These are phyloP conservation scores for Dromas ardeola DNA, from an alignment of 2,113 vertebrate species.

Conservation along the genomic window DNA sequence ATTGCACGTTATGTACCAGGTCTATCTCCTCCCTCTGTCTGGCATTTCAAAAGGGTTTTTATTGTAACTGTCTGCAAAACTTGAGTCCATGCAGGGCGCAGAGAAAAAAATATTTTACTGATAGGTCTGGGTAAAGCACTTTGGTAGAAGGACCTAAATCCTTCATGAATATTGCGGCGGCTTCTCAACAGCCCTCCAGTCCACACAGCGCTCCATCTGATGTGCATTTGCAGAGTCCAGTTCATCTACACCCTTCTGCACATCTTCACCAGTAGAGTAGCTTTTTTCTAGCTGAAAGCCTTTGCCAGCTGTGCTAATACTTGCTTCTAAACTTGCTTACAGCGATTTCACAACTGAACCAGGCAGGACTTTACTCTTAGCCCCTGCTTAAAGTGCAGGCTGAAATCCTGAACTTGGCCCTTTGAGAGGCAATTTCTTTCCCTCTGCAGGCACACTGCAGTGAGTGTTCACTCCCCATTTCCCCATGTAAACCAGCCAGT, in stretches of 20 bases:
- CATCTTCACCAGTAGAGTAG: not conserved
- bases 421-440: conserved; percentile 35
- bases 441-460: not conserved
- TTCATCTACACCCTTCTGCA: not conserved
- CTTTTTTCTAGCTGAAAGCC: conserved; percentile 42
- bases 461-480: not conserved
- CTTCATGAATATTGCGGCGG: not conserved
- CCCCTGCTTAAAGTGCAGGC: conserved; percentile 22
- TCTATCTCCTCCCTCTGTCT: conserved; percentile 6
- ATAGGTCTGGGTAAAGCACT: not conserved
- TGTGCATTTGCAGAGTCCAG: not conserved
- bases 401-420: conserved; percentile 37
- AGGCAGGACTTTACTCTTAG: conserved; percentile 55
- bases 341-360: conserved; percentile 55
- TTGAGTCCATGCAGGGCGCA: not conserved
- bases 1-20: not conserved
- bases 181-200: not conserved
- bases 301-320: conserved; percentile 42
- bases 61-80: not conserved
- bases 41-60: not conserved
- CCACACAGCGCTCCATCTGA: not conserved
- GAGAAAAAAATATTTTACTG: not conserved
- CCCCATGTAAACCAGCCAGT: not conserved
- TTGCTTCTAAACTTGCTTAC: conserved; percentile 34
- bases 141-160: not conserved